Conservation (phyloP, 2,888 invertebrate genomes). For the Drosophila basisetae region DNA sequence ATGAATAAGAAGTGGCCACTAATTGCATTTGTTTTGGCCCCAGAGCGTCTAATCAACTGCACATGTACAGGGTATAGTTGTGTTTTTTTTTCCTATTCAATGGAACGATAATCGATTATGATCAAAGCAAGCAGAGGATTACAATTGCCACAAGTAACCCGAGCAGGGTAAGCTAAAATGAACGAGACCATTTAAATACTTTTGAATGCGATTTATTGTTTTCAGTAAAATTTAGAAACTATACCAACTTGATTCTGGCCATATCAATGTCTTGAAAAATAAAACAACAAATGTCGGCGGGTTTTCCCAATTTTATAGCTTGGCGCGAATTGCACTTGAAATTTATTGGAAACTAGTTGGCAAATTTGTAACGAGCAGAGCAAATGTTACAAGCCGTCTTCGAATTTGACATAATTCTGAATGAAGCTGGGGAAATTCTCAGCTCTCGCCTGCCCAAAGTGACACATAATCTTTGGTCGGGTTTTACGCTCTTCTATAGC, state of each 20-base stretch:
- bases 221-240: not conserved
- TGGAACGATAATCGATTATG: not conserved
- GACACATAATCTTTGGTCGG: constrained; percentile 35
- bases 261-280: constrained; percentile 21
- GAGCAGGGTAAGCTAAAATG: constrained; percentile 21
- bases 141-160: not conserved
- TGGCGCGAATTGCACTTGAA: constrained; percentile 5
- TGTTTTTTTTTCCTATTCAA: constrained; percentile 2
- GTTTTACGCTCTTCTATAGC: constrained; percentile 28
- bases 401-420: constrained; percentile 16
- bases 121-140: too few relatives aligned
- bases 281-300: constrained; percentile 12
- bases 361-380: constrained; percentile 9
- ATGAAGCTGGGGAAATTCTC: constrained; percentile 34
- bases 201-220: not conserved
- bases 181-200: not conserved
- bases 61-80: constrained; percentile 34
- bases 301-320: constrained; percentile 53
- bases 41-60: constrained; percentile 23
- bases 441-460: constrained; percentile 1
- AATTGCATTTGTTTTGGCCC: constrained; percentile 41
- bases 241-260: constrained; percentile 32
- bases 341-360: constrained; percentile 45
- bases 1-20: constrained; percentile 6
- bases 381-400: constrained; percentile 22